Evolutionary conservation across 2,888 invertebrate genomes (phyloP).

Genomic region (Amphipyra berbera): DNA sequence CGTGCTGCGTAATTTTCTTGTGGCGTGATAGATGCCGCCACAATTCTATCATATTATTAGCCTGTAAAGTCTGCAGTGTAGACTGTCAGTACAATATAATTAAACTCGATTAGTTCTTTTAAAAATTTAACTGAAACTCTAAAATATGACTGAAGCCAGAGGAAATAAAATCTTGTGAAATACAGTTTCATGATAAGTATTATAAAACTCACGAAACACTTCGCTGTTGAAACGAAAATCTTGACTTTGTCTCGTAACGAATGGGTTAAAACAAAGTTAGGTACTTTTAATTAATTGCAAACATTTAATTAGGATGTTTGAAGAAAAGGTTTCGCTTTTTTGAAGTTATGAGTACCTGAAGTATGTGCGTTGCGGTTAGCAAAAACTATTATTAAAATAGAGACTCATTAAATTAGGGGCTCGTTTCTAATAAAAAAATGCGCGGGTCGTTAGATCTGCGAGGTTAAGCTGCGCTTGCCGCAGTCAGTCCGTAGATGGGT

Average conservation of each 20-base stretch:
- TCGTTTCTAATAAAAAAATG: too few relatives aligned
- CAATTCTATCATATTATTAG: too few relatives aligned
- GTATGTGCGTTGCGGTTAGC: background rate
- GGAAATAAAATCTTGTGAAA: slow-evolving; percentile 7
- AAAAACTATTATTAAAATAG: slow-evolving; percentile 1
- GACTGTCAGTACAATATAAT: too few relatives aligned
- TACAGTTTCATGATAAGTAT: slow-evolving; percentile 9
- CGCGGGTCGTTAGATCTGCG: too few relatives aligned
- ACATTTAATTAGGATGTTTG: slow-evolving; percentile 59
- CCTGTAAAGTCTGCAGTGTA: too few relatives aligned
- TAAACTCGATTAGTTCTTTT: too few relatives aligned
- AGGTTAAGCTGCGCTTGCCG: too few relatives aligned
- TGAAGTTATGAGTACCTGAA: background rate
- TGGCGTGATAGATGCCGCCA: too few relatives aligned
- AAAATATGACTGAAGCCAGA: background rate
- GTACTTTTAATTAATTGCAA: slow-evolving; percentile 65
- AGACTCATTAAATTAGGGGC: too few relatives aligned
- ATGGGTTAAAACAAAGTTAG: slow-evolving; percentile 32
- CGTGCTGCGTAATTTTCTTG: too few relatives aligned
- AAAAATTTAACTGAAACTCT: background rate
- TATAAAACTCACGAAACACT: slow-evolving; percentile 6
- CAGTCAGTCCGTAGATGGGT: too few relatives aligned
- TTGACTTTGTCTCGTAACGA: slow-evolving; percentile 31
- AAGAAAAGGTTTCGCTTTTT: slow-evolving; percentile 20
- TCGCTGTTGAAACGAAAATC: slow-evolving; percentile 23